Evolutionary conservation across 2,888 invertebrate species (phyloP), one percentile per base, ranked within the genome.

Genomic region (Pseudolycoriella hygida): DNA sequence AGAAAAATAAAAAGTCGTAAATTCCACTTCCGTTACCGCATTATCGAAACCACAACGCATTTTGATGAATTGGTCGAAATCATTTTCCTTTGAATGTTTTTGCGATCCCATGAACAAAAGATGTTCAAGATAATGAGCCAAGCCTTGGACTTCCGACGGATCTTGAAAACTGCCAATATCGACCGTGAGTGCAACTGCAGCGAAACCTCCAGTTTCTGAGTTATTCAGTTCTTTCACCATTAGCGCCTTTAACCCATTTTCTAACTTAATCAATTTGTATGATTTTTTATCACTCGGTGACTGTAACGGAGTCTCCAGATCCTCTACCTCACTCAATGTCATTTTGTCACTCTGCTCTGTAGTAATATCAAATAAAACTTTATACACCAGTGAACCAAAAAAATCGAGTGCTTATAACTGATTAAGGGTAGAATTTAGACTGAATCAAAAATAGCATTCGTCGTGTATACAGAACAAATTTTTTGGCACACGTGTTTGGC

Each of bases 51-150:
- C 93, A 3, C 90, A 88, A 59, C 80, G 77, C 70, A 80, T 83
- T 69, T 76, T 77, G 17, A 87, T 74, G 53, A 80, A 86, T 1
- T 80, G 68, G 64, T 87, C 86, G 56, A 87, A 85, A 51, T 79
- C 80, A 61, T 87, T 88, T 66, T 92, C 90, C 58, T 76, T 71
- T 6, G 83, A 87, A 60, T 80, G 92, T 58, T 88, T 90, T 56
- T 80, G 73, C 53, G 87, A 89, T 31, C 92, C 93, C 90, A 92
- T 92, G 58, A 90, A 93, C 17, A 93, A 64, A 90, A 93, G 87
- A 60, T 88, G 88, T 56, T 88, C 88, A 2, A 88, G 69, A 59
- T 88, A 87, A 60, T 88, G 88, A 1, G 87, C 84, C 60, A 88
- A 61, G 0, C 88, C 88, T 53, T 80, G 84, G 46, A 86, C 76